Conservation (phyloP, 2,888 invertebrate species). For the Athripsodes cinereus region DNA sequence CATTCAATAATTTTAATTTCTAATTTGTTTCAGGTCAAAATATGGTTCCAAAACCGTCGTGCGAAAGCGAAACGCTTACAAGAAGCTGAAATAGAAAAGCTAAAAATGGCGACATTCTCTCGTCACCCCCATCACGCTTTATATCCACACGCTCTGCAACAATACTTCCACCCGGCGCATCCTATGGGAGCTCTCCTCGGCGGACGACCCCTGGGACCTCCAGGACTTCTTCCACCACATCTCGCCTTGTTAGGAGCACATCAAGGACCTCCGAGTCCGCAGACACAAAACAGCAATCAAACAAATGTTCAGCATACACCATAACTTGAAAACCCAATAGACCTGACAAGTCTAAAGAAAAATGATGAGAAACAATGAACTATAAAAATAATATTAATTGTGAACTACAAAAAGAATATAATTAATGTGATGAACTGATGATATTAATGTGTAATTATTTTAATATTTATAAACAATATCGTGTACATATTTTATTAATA, state of each 20-base stretch:
- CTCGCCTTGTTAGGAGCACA: slow-evolving; percentile 41
- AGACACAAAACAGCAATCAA: slow-evolving; percentile 10
- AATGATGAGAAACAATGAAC: neutral
- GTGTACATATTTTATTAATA: neutral
- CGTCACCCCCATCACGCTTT: slow-evolving; percentile 55
- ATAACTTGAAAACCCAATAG: slow-evolving; percentile 12
- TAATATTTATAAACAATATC: too few species aligned
- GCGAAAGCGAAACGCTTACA: slow-evolving; percentile 96
- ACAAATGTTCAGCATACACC: slow-evolving; percentile 8
- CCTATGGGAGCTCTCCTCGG: slow-evolving; percentile 49
- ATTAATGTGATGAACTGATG: too few species aligned
- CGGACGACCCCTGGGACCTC: slow-evolving; percentile 39
- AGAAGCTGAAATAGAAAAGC: slow-evolving; percentile 95
- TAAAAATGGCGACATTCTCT: slow-evolving; percentile 71
- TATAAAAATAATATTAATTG: too few species aligned
- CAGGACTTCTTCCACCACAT: slow-evolving; percentile 35
- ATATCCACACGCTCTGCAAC: slow-evolving; percentile 56
- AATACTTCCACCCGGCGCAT: slow-evolving; percentile 57
- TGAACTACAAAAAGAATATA: too few species aligned
- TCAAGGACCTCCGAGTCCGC: slow-evolving; percentile 25
- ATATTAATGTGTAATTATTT: too few species aligned
- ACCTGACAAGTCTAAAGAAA: slow-evolving; percentile 5
- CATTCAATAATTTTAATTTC: neutral
- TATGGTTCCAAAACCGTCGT: slow-evolving; percentile 91
- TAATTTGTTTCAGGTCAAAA: slow-evolving; percentile 57